Evolutionary conservation across 2,797 vertebrate species (phyloP).

Genomic region (Acipenser transmontanus): DNA sequence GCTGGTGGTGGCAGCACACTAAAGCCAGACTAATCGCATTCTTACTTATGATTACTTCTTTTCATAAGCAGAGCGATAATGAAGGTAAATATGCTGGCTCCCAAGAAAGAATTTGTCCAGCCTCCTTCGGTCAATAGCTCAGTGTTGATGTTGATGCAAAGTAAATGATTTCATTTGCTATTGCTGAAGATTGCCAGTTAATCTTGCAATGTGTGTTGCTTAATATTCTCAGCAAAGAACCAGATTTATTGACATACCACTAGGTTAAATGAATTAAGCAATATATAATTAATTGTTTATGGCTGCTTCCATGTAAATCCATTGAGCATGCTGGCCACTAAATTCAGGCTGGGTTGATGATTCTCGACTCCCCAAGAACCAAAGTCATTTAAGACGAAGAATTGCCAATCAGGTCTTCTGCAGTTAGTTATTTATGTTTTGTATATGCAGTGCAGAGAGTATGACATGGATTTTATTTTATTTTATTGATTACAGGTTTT

Average conservation of each 20-base stretch:
- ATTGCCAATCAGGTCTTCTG: not conserved
- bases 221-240: slow-evolving; percentile 45
- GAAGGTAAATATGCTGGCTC: slow-evolving; percentile 4
- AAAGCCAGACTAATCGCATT: slow-evolving; percentile 5
- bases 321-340: slow-evolving; percentile 24
- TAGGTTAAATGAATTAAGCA: slow-evolving; percentile 37
- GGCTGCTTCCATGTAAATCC: slow-evolving; percentile 25
- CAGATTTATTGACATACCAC: slow-evolving; percentile 48
- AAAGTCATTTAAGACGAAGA: not conserved
- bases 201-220: slow-evolving; percentile 44
- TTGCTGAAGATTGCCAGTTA: slow-evolving; percentile 45
- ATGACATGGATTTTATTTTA: not conserved
- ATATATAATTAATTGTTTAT: slow-evolving; percentile 38
- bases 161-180: slow-evolving; percentile 42
- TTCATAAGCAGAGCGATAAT: slow-evolving; percentile 7
- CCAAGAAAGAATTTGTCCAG: slow-evolving; percentile 18
- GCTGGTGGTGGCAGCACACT: not conserved
- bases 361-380: not conserved
- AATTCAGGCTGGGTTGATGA: slow-evolving; percentile 5
- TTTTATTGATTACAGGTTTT: no score
- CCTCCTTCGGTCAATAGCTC: slow-evolving; percentile 38
- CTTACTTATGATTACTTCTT: slow-evolving; percentile 5
- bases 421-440: not conserved
- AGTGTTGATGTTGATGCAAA: slow-evolving; percentile 46
- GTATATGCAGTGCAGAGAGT: not conserved